Conservation (phyloP, 2,113 vertebrate species). For the Amphiprion ocellaris region DNA sequence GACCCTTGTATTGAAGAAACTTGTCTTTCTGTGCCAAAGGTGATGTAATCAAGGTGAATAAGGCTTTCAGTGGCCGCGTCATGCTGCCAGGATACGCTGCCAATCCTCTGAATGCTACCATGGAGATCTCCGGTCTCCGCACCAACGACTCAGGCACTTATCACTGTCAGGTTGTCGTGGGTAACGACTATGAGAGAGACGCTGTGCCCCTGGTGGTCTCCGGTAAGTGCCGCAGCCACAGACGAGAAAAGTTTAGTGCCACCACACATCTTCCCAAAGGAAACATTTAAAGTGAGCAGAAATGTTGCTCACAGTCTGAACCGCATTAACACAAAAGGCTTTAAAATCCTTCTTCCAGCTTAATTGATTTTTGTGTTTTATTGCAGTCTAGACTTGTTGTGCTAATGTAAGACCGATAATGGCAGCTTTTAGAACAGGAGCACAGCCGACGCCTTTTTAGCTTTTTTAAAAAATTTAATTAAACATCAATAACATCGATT, state of each 20-base stretch:
- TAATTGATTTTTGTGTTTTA: conserved; percentile 33
- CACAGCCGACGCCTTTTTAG: not conserved
- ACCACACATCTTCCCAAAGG: conserved; percentile 7
- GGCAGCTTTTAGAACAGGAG: conserved; percentile 30
- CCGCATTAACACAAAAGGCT: conserved; percentile 1
- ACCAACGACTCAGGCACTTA: conserved; percentile 93
- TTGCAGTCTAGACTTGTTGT: conserved; percentile 27
- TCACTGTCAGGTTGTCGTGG: conserved; percentile 91
- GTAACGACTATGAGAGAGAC: conserved; percentile 92
- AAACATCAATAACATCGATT: conserved; percentile 54
- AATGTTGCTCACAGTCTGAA: conserved; percentile 1
- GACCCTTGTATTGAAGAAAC: conserved; percentile 37
- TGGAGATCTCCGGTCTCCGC: conserved; percentile 86
- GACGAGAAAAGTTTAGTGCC: conserved; percentile 20
- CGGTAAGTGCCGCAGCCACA: conserved; percentile 84
- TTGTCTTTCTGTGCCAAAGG: conserved; percentile 88
- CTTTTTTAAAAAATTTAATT: conserved; percentile 21
- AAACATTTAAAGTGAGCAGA: conserved; percentile 28
- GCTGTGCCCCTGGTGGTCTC: conserved; percentile 92
- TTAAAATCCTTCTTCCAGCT: conserved; percentile 3
- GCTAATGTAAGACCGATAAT: conserved; percentile 30
- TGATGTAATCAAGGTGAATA: conserved; percentile 90
- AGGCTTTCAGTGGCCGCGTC: conserved; percentile 89
- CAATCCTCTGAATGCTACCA: conserved; percentile 88
- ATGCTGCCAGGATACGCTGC: conserved; percentile 87